phyloP scores from a whole-genome alignment of 2,888 invertebrate genomes.

The Chymomyza amoena region DNA sequence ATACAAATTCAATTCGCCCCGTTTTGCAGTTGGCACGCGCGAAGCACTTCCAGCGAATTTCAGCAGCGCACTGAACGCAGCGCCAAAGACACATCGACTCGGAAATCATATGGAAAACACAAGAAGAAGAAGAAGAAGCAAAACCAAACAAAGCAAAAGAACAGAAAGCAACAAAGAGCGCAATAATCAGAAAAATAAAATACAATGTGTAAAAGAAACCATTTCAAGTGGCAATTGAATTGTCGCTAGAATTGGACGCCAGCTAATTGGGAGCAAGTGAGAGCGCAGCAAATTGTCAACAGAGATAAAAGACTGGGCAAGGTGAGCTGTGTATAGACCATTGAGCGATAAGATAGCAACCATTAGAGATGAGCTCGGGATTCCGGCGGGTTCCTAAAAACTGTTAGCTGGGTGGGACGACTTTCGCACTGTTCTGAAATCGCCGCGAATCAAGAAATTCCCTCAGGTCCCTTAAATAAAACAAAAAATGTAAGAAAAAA shows the following conservation, averaged over 20 bases:
- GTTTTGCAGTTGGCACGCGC: constrained; percentile 40
- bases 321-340: not conserved
- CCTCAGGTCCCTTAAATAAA: no score
- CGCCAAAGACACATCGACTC: constrained; percentile 41
- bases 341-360: not conserved
- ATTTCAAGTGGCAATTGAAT: constrained; percentile 64
- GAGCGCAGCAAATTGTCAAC: constrained; percentile 38
- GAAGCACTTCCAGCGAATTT: constrained; percentile 41
- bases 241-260: constrained; percentile 54
- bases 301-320: constrained; percentile 10
- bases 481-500: no score
- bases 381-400: constrained; percentile 16
- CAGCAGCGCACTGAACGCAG: constrained; percentile 56
- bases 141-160: constrained; percentile 11
- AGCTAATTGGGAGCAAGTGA: constrained; percentile 61
- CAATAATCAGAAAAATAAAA: constrained; percentile 28
- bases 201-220: constrained; percentile 15
- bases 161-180: constrained; percentile 31
- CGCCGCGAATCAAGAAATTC: no score
- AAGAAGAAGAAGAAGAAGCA: constrained; percentile 16
- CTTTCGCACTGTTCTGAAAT: no score
- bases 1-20: not conserved
- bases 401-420: no score
- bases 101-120: not conserved
- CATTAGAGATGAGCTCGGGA: constrained; percentile 25